Percentiles rank a stretch among this genome's conserved stretches.
Conservation (phyloP, 2,888 invertebrate species). For the Nomada lathburiana region DNA sequence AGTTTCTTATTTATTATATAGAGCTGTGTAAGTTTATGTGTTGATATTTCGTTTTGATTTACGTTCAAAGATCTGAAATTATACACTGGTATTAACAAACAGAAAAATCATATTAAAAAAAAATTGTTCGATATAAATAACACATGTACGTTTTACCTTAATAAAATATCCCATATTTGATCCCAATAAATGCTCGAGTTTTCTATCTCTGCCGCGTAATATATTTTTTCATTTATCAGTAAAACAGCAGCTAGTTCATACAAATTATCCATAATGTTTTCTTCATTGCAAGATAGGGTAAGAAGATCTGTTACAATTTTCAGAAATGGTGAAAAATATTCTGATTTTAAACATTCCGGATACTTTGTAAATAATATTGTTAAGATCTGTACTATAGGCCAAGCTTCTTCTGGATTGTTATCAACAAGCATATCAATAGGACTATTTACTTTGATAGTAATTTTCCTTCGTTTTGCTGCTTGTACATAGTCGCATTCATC, state of each 20-base stretch:
- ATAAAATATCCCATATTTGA: conserved; percentile 82
- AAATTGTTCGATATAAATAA: background rate
- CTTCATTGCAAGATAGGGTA: conserved; percentile 77
- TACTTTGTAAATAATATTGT: conserved; percentile 82
- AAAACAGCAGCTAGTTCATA: conserved; percentile 81
- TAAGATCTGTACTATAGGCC: conserved; percentile 84
- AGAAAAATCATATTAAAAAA: background rate
- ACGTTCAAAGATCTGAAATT: conserved; percentile 84
- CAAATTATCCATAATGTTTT: conserved; percentile 79
- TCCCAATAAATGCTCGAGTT: conserved; percentile 78
- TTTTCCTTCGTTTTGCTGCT: conserved; percentile 77
- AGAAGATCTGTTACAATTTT: conserved; percentile 81
- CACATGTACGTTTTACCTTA: conserved; percentile 78
- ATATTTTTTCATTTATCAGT: conserved; percentile 74
- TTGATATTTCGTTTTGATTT: conserved; percentile 83
- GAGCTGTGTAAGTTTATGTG: conserved; percentile 83
- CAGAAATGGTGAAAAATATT: conserved; percentile 82
- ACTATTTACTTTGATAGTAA: conserved; percentile 71
- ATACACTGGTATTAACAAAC: conserved; percentile 14
- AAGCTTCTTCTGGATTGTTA: conserved; percentile 80
- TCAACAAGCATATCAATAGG: conserved; percentile 76
- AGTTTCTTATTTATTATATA: conserved; percentile 81
- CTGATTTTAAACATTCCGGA: conserved; percentile 81
- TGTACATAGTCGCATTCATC: conserved; percentile 56
- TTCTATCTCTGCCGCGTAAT: conserved; percentile 62